Conservation (phyloP, 1,140 invertebrate genomes). For the Sweltsa coloradensis region DNA sequence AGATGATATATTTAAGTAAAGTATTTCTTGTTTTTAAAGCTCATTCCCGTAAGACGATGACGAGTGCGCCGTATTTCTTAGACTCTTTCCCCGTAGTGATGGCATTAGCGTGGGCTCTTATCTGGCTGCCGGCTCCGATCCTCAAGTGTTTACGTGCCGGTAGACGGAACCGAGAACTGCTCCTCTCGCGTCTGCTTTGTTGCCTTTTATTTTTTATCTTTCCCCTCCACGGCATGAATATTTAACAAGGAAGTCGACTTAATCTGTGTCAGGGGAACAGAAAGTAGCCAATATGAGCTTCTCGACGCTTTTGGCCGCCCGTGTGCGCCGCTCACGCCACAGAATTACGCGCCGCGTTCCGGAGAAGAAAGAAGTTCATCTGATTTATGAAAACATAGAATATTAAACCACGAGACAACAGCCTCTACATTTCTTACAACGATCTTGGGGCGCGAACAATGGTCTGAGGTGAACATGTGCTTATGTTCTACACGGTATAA, state of each 20-base stretch:
- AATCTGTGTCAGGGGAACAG: slow-evolving; percentile 29
- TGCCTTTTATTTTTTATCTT: slow-evolving; percentile 30
- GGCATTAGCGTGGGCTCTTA: too few species aligned
- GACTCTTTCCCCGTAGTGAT: too few species aligned
- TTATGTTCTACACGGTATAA: too few species aligned
- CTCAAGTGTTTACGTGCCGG: slow-evolving; percentile 26
- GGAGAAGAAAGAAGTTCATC: too few species aligned
- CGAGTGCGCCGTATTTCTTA: too few species aligned
- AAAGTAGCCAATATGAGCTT: slow-evolving; percentile 29
- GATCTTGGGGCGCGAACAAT: too few species aligned
- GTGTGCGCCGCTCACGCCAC: too few species aligned
- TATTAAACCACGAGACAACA: too few species aligned
- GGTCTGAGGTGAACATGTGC: too few species aligned
- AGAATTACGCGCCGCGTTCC: too few species aligned
- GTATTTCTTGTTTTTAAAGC: background rate
- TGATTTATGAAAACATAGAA: too few species aligned
- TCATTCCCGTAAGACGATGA: background rate
- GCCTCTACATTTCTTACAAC: too few species aligned
- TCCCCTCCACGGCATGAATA: slow-evolving; percentile 28
- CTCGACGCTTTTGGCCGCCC: slow-evolving; percentile 20
- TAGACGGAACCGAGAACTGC: slow-evolving; percentile 20
- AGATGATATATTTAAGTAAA: slow-evolving; percentile 3
- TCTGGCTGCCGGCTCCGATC: slow-evolving; percentile 15
- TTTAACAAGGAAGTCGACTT: slow-evolving; percentile 28
- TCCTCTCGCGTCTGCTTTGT: slow-evolving; percentile 11